Evolutionary conservation across 2,888 invertebrate species (phyloP), one percentile per base, ranked within the genome.

Genomic region (Rhorus exstirpatorius): DNA sequence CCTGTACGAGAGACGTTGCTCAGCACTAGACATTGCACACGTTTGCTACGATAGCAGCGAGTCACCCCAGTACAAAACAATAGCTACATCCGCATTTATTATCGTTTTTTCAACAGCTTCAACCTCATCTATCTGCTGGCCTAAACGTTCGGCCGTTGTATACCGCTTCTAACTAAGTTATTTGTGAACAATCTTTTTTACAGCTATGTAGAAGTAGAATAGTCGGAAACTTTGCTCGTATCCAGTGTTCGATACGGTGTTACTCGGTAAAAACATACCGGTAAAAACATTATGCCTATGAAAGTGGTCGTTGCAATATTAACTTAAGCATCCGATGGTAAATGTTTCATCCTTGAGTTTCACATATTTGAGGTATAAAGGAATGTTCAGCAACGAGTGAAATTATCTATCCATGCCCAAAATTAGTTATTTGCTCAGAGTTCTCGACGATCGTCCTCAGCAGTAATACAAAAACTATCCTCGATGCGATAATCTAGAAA

Each of bases 1-100:
- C 53, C 65, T 26, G 61, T 44, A 68, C 53, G 65, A 70, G 61
- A 80, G 44, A 70, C 67, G 60, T 31, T 21, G 7, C 65, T 51
- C 72, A 41, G 51, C 49, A 51, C 58, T 58, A 21, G 24, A 46
- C 4, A 35, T 53, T 58, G 65, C 72, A 67, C 44, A 21, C 53
- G 74, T 68, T 67, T 46, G 55, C 53, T 41, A 38, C 53, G 68
- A 61, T 53, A 68, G 49, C 21, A 31, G 24, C 31, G 58, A 65
- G 21, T 65, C 44, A 35, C 19, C 17, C 17, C 61, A 24, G 70
- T 71, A 51, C 46, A 55, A 71, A 60, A 35, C 58, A 65, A 61
- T 65, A 72, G 49, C 63, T 49, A 46, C 26, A 44, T 72, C 35
- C 35, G 53, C 10, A 49, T n/a, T 65, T 10, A 6, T 14, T 44